phyloP scores from a whole-genome alignment of 2,888 invertebrate genomes.

The Steromphala cineraria region DNA sequence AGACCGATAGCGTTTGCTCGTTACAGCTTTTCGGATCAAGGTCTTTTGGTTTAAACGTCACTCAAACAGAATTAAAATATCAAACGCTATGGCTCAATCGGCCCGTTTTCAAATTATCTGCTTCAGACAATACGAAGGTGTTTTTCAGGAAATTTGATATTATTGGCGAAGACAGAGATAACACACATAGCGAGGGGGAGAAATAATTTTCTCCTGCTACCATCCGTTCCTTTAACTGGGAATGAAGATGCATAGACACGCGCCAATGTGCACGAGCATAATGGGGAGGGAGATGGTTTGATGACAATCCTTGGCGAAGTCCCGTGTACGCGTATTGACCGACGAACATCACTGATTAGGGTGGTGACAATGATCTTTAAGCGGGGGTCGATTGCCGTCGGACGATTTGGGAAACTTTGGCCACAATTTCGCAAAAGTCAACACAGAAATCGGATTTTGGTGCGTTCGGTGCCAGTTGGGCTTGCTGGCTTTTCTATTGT shows the following conservation, averaged over 20 bases:
- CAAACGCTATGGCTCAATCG: conserved; percentile 13
- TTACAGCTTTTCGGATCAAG: conserved; percentile 3
- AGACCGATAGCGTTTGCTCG: background rate
- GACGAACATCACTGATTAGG: conserved; percentile 19
- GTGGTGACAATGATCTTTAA: conserved; percentile 24
- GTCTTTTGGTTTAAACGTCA: conserved; percentile 17
- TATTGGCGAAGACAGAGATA: conserved; percentile 33
- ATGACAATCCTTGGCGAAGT: background rate
- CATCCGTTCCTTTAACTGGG: conserved; percentile 33
- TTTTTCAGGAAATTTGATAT: conserved; percentile 40
- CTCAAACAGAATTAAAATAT: conserved; percentile 24
- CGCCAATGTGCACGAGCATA: conserved; percentile 41
- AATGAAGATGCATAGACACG: conserved; percentile 37
- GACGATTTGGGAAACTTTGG: conserved; percentile 13
- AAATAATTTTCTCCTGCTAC: conserved; percentile 23
- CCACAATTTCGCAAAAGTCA: conserved; percentile 25
- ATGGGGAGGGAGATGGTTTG: conserved; percentile 9
- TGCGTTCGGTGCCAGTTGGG: background rate
- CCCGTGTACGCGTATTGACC: conserved; percentile 24
- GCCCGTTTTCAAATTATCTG: conserved; percentile 32
- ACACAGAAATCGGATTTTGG: conserved; percentile 19
- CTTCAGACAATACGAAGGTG: conserved; percentile 36
- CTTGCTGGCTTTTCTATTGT: conserved; percentile 14
- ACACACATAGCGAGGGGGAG: conserved; percentile 32
- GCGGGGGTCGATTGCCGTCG: background rate